These are phyloP conservation scores for Scaptodrosophila lebanonensis DNA, from an alignment of 1,140 invertebrate species.

Conservation along the genomic window DNA sequence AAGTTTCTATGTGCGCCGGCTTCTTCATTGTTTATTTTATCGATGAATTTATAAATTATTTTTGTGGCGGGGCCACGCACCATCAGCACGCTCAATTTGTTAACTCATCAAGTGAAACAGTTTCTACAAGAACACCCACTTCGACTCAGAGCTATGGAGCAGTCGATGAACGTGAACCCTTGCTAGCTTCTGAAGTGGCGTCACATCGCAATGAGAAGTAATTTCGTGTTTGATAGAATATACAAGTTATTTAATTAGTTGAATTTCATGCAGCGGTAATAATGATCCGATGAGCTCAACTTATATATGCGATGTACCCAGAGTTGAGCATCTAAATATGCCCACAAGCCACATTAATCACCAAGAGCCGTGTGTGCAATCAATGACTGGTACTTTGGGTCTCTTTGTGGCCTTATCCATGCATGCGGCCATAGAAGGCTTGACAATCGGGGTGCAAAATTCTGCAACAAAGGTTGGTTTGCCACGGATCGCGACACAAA, in stretches of 20 bases:
- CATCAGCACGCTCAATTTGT: conserved; percentile 47
- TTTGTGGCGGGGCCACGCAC: conserved; percentile 78
- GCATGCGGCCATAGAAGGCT: conserved; percentile 88
- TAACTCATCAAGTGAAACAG: neutral
- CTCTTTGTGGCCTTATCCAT: conserved; percentile 85
- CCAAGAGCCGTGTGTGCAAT: conserved; percentile 80
- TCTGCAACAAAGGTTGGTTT: conserved; percentile 80
- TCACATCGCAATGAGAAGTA: conserved; percentile 32
- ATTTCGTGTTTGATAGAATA: conserved; percentile 1
- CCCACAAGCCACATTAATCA: conserved; percentile 82
- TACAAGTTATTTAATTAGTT: conserved; percentile 12
- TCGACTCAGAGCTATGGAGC: conserved; percentile 36
- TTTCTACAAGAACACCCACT: neutral
- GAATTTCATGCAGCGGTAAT: conserved; percentile 15
- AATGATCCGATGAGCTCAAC: conserved; percentile 21
- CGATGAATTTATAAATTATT: conserved; percentile 85
- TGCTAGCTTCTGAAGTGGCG: conserved; percentile 28
- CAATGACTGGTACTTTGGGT: conserved; percentile 80
- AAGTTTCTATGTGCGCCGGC: conserved; percentile 85
- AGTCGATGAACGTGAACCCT: conserved; percentile 37
- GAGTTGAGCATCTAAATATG: conserved; percentile 78
- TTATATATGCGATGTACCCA: conserved; percentile 48
- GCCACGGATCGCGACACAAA: conserved; percentile 6
- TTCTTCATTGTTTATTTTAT: conserved; percentile 89
- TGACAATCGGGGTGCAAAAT: conserved; percentile 88